A percentile compares a stretch with the other conserved stretches of the same genome.
Evolutionary conservation across 2,113 vertebrate species (phyloP).

Genomic region (Micronisus gabar): DNA sequence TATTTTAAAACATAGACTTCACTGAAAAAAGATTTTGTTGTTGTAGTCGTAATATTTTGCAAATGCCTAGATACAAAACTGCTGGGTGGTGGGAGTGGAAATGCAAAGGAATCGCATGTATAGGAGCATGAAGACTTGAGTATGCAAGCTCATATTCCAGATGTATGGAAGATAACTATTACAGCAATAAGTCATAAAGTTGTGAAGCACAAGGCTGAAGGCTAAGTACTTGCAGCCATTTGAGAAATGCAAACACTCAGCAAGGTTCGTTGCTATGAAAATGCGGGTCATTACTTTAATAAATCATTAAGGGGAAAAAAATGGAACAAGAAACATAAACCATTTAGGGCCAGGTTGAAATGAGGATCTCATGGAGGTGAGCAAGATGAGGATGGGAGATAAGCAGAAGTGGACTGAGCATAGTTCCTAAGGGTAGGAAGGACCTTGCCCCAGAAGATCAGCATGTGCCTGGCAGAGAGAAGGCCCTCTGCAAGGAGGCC

Average conservation of each 20-base stretch:
- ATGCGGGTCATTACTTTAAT: neutral
- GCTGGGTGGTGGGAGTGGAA: neutral
- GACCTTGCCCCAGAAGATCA: neutral
- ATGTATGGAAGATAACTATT: neutral
- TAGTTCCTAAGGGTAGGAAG: neutral
- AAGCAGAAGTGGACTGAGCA: neutral
- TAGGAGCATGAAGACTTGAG: neutral
- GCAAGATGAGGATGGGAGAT: neutral
- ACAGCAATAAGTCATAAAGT: neutral
- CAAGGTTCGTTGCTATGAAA: neutral
- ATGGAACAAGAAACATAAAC: neutral
- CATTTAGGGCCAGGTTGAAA: neutral
- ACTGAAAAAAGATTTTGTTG: neutral
- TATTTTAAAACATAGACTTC: neutral
- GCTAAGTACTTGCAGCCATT: neutral
- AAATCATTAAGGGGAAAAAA: neutral
- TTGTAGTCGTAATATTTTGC: neutral
- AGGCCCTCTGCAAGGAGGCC: neutral
- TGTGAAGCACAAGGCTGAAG: neutral
- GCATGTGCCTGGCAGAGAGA: neutral
- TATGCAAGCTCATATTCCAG: neutral
- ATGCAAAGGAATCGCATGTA: neutral
- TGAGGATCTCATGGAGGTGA: neutral
- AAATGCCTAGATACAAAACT: neutral
- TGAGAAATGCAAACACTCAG: neutral